Percentiles rank a stretch among this genome's conserved stretches.
Conservation (phyloP, 2,797 vertebrate species). For the Eulemur rubriventer region DNA sequence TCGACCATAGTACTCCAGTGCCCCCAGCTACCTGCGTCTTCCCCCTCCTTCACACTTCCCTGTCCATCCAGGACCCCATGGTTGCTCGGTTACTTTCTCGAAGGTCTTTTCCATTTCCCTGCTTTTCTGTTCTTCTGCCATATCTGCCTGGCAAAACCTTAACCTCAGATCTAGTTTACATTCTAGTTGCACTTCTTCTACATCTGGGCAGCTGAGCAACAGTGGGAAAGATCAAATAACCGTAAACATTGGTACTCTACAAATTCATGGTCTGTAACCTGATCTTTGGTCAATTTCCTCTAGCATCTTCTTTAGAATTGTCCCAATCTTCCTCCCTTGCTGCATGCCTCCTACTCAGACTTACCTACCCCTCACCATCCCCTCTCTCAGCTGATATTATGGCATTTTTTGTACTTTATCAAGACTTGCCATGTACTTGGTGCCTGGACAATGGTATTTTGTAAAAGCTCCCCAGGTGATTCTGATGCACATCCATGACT, state of each 20-base stretch:
- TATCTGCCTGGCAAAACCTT: neutral
- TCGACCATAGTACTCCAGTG: too few species aligned
- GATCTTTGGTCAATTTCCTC: neutral
- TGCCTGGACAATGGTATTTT: neutral
- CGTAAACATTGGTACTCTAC: neutral
- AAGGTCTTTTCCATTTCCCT: neutral
- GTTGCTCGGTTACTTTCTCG: neutral
- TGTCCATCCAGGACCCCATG: neutral
- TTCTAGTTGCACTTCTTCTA: neutral
- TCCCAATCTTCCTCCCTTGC: neutral
- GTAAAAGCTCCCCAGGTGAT: neutral
- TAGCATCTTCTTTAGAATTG: slow-evolving; percentile 16
- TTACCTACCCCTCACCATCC: too few species aligned
- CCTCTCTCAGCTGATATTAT: neutral
- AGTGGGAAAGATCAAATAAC: neutral
- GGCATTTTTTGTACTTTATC: neutral
- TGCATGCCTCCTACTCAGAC: neutral
- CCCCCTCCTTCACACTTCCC: neutral
- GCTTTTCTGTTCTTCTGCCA: neutral
- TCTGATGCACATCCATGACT: neutral
- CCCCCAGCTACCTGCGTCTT: neutral
- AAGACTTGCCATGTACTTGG: neutral
- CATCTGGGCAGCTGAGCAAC: neutral
- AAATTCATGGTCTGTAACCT: slow-evolving; percentile 12
- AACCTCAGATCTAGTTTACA: neutral